These are phyloP conservation scores for Drosophila dunni DNA, from an alignment of 1,140 invertebrate genomes.

Conservation along the genomic window DNA sequence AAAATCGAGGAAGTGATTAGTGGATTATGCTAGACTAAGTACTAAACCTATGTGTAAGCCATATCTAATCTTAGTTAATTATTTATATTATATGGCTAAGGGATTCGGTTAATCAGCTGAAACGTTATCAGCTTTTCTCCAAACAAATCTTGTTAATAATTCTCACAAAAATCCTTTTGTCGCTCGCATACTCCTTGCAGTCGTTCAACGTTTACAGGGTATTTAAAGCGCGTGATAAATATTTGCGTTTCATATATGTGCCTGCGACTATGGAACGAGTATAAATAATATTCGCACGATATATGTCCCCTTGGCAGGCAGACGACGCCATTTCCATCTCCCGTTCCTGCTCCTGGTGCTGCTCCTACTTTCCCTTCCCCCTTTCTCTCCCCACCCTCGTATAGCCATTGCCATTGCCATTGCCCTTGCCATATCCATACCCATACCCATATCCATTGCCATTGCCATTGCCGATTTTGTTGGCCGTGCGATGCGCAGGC, in stretches of 20 bases:
- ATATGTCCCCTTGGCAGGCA: conserved; percentile 81
- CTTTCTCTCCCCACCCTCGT: neutral
- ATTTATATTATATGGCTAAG: too few species aligned
- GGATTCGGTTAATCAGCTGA: too few species aligned
- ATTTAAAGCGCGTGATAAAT: conserved; percentile 70
- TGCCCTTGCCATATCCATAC: conserved; percentile 2
- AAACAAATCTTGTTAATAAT: too few species aligned
- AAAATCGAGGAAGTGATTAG: too few species aligned
- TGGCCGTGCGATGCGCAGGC: conserved; percentile 63
- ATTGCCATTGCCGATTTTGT: conserved; percentile 10
- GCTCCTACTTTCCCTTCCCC: conserved; percentile 14
- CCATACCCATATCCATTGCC: neutral
- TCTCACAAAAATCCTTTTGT: too few species aligned
- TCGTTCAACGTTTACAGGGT: conserved; percentile 15
- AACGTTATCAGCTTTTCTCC: too few species aligned
- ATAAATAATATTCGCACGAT: conserved; percentile 84
- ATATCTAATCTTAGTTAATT: too few species aligned
- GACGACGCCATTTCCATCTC: conserved; percentile 51
- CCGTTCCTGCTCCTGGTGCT: neutral
- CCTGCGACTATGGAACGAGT: conserved; percentile 53
- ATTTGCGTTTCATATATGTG: conserved; percentile 73
- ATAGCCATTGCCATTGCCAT: conserved; percentile 27
- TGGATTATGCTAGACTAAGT: too few species aligned
- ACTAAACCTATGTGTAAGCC: too few species aligned
- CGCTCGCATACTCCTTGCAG: neutral